Evolutionary conservation across 2,888 invertebrate genomes (phyloP).

Genomic region (Drosophila koepferae): DNA sequence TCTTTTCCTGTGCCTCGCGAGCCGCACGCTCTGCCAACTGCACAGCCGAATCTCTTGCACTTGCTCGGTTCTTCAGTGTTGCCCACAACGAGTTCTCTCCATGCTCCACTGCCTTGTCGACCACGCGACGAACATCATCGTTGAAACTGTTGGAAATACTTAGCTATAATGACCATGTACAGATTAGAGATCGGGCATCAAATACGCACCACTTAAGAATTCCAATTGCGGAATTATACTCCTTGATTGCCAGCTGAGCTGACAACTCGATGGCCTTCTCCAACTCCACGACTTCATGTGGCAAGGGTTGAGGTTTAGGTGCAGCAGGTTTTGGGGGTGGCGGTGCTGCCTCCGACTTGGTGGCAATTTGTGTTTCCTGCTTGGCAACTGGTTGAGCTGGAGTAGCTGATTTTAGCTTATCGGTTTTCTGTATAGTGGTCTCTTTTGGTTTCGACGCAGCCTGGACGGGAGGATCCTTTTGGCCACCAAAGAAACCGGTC

Average conservation of each 20-base stretch:
- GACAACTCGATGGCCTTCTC: slow-evolving; percentile 87
- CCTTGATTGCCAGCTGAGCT: slow-evolving; percentile 88
- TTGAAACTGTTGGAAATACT: slow-evolving; percentile 79
- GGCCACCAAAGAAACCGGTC: slow-evolving; percentile 78
- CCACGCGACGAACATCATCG: slow-evolving; percentile 86
- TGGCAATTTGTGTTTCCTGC: slow-evolving; percentile 40
- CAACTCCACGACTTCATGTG: slow-evolving; percentile 86
- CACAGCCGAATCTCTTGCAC: slow-evolving; percentile 87
- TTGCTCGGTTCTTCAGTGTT: slow-evolving; percentile 87
- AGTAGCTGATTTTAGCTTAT: slow-evolving; percentile 32
- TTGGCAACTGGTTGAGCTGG: slow-evolving; percentile 44
- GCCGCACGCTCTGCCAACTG: slow-evolving; percentile 87
- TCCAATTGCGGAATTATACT: slow-evolving; percentile 88
- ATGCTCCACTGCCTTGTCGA: slow-evolving; percentile 88
- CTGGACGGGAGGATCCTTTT: slow-evolving; percentile 38
- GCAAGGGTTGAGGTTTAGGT: slow-evolving; percentile 80
- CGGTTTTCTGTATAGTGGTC: slow-evolving; percentile 21
- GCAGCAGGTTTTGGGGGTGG: slow-evolving; percentile 16
- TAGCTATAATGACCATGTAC: neutral
- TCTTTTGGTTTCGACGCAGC: slow-evolving; percentile 19
- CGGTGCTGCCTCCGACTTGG: slow-evolving; percentile 20
- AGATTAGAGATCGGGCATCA: too few relatives aligned
- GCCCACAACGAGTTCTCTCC: slow-evolving; percentile 87
- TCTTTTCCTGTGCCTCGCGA: slow-evolving; percentile 87
- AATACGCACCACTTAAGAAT: slow-evolving; percentile 85